These are phyloP conservation scores for mouse (Mus musculus) DNA, from an alignment of 2,113 vertebrate species.

Conservation along the genomic window DNA sequence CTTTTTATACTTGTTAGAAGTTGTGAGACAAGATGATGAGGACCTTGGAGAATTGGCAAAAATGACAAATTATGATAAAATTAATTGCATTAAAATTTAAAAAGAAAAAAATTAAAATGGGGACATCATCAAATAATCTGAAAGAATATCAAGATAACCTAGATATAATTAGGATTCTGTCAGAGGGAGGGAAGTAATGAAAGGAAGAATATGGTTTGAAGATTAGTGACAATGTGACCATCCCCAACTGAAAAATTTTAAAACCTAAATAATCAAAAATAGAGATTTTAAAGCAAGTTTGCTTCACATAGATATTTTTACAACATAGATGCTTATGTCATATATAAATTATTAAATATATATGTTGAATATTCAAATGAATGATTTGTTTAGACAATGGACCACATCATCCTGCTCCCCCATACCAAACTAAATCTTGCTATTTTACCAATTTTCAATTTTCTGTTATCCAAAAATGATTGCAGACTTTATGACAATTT, in stretches of 20 bases:
- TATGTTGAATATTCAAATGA: neutral
- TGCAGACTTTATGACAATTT: neutral
- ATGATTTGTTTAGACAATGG: neutral
- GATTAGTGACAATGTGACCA: neutral
- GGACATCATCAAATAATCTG: neutral
- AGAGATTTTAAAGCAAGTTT: neutral
- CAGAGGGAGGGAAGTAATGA: neutral
- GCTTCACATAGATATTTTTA: neutral
- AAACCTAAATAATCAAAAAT: neutral
- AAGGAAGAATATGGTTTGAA: too few relatives aligned
- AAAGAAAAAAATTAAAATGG: neutral
- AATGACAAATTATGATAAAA: neutral
- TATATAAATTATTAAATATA: neutral
- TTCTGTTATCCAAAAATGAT: neutral
- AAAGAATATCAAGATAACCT: neutral
- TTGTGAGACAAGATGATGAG: neutral
- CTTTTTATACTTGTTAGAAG: neutral
- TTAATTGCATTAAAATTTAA: neutral
- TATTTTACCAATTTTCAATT: neutral
- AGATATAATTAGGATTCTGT: neutral
- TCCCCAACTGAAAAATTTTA: neutral
- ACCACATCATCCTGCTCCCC: accelerated
- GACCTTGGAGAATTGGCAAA: neutral
- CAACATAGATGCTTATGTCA: neutral
- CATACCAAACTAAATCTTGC: neutral